Conservation (phyloP, 2,888 invertebrate species). For the Heteropelma amictum region DNA sequence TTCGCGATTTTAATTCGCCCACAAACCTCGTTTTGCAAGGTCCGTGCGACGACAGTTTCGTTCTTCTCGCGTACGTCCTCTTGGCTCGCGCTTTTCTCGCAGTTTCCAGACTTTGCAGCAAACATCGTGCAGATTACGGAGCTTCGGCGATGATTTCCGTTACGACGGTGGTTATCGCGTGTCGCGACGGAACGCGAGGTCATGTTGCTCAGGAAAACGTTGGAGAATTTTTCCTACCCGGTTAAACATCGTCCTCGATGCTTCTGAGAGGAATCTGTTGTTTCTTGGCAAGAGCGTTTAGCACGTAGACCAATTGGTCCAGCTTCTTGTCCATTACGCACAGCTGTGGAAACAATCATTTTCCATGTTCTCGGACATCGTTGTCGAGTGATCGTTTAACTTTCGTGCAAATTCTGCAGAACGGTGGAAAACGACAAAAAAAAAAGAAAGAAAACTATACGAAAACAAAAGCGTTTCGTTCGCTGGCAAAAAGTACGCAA, state of each 20-base stretch:
- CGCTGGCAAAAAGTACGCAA: neutral
- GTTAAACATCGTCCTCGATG: constrained; percentile 80
- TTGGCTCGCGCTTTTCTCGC: too few relatives aligned
- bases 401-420: neutral
- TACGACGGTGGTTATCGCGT: constrained; percentile 61
- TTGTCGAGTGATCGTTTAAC: constrained; percentile 7
- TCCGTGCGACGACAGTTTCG: neutral
- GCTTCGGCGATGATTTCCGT: constrained; percentile 59
- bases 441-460: neutral
- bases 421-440: neutral
- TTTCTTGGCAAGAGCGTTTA: constrained; percentile 81
- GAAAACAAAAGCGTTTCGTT: neutral
- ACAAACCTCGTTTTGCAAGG: constrained; percentile 16
- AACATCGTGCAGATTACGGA: constrained; percentile 27
- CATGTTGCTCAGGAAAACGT: constrained; percentile 46
- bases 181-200: constrained; percentile 56
- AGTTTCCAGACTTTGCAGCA: neutral
- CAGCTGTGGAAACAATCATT: constrained; percentile 72
- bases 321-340: constrained; percentile 79
- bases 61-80: neutral
- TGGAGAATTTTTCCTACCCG: constrained; percentile 57
- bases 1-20: constrained; percentile 37
- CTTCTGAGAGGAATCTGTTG: constrained; percentile 79
- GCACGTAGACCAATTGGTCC: constrained; percentile 79
- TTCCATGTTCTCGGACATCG: too few relatives aligned